A percentile compares a stretch with the other conserved stretches of the same genome.
Evolutionary conservation across 2,888 invertebrate genomes (phyloP).

Genomic region (Drosophila putrida): DNA sequence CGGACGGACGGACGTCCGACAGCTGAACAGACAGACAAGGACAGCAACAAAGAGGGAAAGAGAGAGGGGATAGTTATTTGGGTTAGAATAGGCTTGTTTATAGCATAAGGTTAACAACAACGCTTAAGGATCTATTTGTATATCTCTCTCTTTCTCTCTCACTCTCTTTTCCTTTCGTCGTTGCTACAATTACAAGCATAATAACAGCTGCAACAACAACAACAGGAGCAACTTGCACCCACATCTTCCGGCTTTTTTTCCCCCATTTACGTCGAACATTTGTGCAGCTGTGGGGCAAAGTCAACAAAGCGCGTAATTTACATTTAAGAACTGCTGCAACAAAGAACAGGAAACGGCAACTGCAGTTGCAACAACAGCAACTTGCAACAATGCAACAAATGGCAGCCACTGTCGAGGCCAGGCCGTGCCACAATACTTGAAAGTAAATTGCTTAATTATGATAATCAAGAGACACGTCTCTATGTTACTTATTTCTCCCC

Average conservation of each 20-base stretch:
- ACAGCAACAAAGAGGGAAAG: not conserved
- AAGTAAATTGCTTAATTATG: constrained; percentile 76
- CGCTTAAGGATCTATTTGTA: constrained; percentile 11
- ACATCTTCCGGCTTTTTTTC: constrained; percentile 19
- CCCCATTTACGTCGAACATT: not conserved
- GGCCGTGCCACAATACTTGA: constrained; percentile 53
- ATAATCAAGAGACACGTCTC: constrained; percentile 62
- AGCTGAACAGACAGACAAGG: constrained; percentile 25
- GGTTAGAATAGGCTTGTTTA: constrained; percentile 6
- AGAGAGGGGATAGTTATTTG: not conserved
- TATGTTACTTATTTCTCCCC: not conserved
- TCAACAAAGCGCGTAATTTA: constrained; percentile 79
- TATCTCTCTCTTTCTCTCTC: too few relatives aligned
- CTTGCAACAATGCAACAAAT: constrained; percentile 65
- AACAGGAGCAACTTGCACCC: constrained; percentile 12
- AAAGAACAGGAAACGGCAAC: constrained; percentile 71
- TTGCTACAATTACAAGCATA: constrained; percentile 35
- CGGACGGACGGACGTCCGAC: constrained; percentile 24
- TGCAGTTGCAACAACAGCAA: constrained; percentile 28
- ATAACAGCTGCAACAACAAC: constrained; percentile 6
- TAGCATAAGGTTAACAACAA: constrained; percentile 27
- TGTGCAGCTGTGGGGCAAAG: constrained; percentile 57
- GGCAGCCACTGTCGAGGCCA: constrained; percentile 37
- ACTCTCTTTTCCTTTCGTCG: too few relatives aligned
- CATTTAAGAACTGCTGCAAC: constrained; percentile 75